A percentile compares a stretch with the other conserved stretches of the same genome.
phyloP scores from a whole-genome alignment of 2,888 invertebrate species.

The Leptopterna dolabrata region DNA sequence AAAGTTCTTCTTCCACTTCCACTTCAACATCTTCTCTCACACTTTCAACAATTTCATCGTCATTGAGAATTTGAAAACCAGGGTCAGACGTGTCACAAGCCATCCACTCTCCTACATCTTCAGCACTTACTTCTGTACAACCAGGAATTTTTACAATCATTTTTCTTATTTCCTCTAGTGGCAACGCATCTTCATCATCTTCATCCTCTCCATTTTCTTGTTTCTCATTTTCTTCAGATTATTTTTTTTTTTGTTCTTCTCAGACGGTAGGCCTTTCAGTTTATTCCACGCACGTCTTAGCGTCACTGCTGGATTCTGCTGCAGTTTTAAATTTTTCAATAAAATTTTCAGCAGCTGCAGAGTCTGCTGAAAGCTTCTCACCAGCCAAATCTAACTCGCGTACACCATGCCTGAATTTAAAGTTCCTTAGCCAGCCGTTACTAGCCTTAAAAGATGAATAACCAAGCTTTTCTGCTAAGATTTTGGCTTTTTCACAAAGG shows the following conservation, averaged over 20 bases:
- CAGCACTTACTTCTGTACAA: slow-evolving; percentile 54
- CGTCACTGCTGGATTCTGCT: slow-evolving; percentile 39
- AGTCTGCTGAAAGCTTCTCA: slow-evolving; percentile 60
- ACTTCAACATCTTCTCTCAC: slow-evolving; percentile 85
- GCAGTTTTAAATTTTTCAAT: slow-evolving; percentile 62
- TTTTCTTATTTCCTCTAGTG: slow-evolving; percentile 43
- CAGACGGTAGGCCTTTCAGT: no score
- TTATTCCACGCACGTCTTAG: no score
- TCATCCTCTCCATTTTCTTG: slow-evolving; percentile 52
- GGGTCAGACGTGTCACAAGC: slow-evolving; percentile 58
- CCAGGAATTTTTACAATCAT: slow-evolving; percentile 57
- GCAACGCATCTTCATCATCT: slow-evolving; percentile 50
- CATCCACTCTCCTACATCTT: slow-evolving; percentile 60
- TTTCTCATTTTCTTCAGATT: slow-evolving; percentile 56
- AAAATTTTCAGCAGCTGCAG: slow-evolving; percentile 53
- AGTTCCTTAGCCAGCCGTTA: slow-evolving; percentile 51
- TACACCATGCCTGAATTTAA: slow-evolving; percentile 61
- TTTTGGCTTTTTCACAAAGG: slow-evolving; percentile 61
- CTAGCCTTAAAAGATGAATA: slow-evolving; percentile 50
- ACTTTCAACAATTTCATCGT: slow-evolving; percentile 90
- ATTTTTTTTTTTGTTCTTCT: no score
- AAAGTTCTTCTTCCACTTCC: slow-evolving; percentile 42
- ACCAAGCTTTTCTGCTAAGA: slow-evolving; percentile 42
- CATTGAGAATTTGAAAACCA: slow-evolving; percentile 59
- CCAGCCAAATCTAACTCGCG: slow-evolving; percentile 59